phyloP scores from a whole-genome alignment of 2,888 invertebrate species.

The Clostera curtula region DNA sequence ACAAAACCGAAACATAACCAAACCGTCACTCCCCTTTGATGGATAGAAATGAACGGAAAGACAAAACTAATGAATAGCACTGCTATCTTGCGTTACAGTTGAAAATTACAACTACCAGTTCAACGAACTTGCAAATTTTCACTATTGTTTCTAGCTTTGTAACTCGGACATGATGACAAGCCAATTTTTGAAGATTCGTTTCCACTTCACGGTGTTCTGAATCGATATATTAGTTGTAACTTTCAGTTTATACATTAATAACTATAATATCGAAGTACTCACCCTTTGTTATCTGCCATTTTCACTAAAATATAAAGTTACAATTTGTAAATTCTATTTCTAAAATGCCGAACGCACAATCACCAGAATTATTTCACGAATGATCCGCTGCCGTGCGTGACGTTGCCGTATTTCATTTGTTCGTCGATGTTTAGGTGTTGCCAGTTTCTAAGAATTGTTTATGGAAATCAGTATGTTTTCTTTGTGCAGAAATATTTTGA shows the following conservation, averaged over 20 bases:
- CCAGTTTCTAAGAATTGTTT: conserved; percentile 27
- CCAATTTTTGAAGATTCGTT: conserved; percentile 58
- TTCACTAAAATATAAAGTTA: conserved; percentile 46
- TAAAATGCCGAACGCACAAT: conserved; percentile 56
- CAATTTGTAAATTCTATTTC: conserved; percentile 48
- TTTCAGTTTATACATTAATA: conserved; percentile 16
- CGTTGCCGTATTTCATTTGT: conserved; percentile 77
- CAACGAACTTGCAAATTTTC: conserved; percentile 26
- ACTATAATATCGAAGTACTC: too few relatives aligned
- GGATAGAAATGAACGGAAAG: too few relatives aligned
- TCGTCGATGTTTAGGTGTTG: conserved; percentile 45
- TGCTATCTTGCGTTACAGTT: conserved; percentile 1
- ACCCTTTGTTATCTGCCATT: conserved; percentile 77
- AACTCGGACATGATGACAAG: conserved; percentile 72
- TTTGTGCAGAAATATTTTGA: not conserved
- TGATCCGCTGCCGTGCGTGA: conserved; percentile 52
- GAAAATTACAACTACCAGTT: conserved; percentile 3
- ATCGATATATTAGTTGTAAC: too few relatives aligned
- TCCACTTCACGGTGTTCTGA: conserved; percentile 24
- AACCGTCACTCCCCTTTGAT: conserved; percentile 5
- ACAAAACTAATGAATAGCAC: conserved; percentile 6
- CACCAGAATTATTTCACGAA: conserved; percentile 49
- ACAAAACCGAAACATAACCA: conserved; percentile 20
- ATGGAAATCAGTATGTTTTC: conserved; percentile 16
- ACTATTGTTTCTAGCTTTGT: conserved; percentile 23